These are phyloP conservation scores for Paramormyrops hopkinsi DNA, from an alignment of 2,797 vertebrate genomes.

Conservation along the genomic window DNA sequence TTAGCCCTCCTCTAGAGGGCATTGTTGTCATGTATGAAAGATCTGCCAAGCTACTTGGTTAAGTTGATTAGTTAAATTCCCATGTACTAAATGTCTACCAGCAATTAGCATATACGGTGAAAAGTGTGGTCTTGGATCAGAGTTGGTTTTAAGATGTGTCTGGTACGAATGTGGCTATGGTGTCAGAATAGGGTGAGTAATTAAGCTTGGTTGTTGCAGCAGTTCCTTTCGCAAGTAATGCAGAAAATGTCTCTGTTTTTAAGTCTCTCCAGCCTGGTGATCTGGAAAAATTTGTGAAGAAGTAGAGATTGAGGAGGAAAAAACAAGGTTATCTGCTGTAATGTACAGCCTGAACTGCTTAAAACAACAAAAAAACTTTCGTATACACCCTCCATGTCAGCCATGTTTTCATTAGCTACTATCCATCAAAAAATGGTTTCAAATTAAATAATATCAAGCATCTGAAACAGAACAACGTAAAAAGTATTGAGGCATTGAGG, in stretches of 20 bases:
- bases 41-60: not conserved
- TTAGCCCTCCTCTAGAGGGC: conserved; percentile 16
- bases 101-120: not conserved
- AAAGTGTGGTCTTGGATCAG: conserved; percentile 4
- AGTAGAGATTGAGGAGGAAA: not conserved
- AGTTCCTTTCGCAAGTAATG: not conserved
- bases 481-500: not conserved
- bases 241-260: conserved; percentile 1
- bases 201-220: not conserved
- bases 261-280: not conserved
- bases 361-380: not conserved
- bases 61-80: conserved; percentile 2
- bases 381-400: not conserved
- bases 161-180: not conserved
- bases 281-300: not conserved
- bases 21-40: conserved; percentile 5
- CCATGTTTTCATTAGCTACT: not conserved
- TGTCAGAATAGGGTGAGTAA: conserved; percentile 8
- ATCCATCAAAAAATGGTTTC: not conserved
- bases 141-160: not conserved
- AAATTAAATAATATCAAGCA: not conserved
- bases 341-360: not conserved
- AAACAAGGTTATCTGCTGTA: not conserved
- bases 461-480: not conserved
- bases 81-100: not conserved